Evolutionary conservation across 2,113 vertebrate genomes (phyloP).

Genomic region (Vulpes lagopus): DNA sequence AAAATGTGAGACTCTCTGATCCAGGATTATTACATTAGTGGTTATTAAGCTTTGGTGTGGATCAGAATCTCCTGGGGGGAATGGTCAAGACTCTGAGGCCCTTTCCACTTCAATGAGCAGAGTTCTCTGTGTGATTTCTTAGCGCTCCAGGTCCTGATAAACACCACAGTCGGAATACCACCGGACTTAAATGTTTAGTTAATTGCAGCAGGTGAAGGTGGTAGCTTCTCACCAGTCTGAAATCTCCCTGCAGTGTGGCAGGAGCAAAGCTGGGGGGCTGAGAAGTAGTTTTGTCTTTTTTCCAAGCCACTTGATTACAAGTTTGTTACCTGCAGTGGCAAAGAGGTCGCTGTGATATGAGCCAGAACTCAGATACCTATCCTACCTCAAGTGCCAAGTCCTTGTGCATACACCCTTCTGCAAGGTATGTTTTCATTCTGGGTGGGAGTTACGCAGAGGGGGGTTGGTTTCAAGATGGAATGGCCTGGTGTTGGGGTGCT

Average conservation of each 20-base stretch:
- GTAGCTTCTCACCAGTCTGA: background rate
- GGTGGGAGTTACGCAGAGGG: background rate
- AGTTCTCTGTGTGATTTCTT: background rate
- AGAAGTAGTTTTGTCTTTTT: background rate
- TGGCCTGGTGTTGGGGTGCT: background rate
- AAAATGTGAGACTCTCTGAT: background rate
- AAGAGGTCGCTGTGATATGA: background rate
- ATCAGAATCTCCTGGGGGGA: background rate
- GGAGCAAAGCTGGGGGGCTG: background rate
- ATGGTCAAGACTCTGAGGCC: background rate
- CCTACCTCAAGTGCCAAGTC: background rate
- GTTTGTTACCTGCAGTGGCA: too few species aligned
- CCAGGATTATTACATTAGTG: background rate
- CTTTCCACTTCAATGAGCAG: background rate
- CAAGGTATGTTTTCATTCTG: background rate
- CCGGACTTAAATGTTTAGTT: background rate
- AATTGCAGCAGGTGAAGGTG: background rate
- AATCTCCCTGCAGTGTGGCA: fast-evolving
- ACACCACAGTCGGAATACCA: background rate
- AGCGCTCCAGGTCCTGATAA: background rate
- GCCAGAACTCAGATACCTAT: background rate
- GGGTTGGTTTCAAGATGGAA: background rate
- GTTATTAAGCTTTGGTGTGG: background rate
- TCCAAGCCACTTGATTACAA: background rate
- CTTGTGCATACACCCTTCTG: background rate